Evolutionary conservation across 2,888 invertebrate species (phyloP).

Genomic region (Rotaria socialis): DNA sequence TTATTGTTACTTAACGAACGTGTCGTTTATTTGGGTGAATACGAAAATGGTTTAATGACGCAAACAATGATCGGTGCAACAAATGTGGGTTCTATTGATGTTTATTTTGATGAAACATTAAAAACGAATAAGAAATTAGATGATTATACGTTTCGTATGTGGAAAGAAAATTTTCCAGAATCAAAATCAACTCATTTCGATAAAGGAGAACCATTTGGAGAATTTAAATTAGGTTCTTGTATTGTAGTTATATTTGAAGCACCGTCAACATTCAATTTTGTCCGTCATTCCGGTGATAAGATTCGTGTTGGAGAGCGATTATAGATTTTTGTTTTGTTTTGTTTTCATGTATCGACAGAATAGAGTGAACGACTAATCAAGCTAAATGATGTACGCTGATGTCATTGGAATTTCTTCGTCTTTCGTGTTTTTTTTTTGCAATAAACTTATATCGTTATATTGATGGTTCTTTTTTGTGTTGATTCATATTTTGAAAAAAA

Average conservation of each 20-base stretch:
- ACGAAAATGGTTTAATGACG: conserved; percentile 1
- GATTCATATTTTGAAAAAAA: too few relatives aligned
- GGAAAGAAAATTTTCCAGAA: not conserved
- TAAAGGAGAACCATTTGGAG: conserved; percentile 43
- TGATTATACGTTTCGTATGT: conserved; percentile 32
- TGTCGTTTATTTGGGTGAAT: conserved; percentile 2
- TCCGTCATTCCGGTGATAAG: conserved; percentile 39
- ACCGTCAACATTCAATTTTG: conserved; percentile 43
- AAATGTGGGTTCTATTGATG: conserved; percentile 24
- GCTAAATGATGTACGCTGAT: not conserved
- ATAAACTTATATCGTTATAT: not conserved
- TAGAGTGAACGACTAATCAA: not conserved
- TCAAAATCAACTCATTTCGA: not conserved
- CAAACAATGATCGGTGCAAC: conserved; percentile 10
- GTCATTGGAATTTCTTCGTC: not conserved
- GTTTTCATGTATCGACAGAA: not conserved
- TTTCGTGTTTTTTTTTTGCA: not conserved
- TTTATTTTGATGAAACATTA: conserved; percentile 25
- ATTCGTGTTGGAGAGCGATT: conserved; percentile 42
- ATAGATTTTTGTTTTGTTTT: not conserved
- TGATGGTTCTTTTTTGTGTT: too few relatives aligned
- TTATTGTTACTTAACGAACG: not conserved
- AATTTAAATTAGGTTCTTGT: conserved; percentile 46
- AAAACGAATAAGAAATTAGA: conserved; percentile 30
- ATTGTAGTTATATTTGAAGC: conserved; percentile 46